A percentile compares a stretch with the other conserved stretches of the same genome.
These are phyloP conservation scores for Mechanitis mazaeus DNA, from an alignment of 2,888 invertebrate genomes.

Conservation along the genomic window DNA sequence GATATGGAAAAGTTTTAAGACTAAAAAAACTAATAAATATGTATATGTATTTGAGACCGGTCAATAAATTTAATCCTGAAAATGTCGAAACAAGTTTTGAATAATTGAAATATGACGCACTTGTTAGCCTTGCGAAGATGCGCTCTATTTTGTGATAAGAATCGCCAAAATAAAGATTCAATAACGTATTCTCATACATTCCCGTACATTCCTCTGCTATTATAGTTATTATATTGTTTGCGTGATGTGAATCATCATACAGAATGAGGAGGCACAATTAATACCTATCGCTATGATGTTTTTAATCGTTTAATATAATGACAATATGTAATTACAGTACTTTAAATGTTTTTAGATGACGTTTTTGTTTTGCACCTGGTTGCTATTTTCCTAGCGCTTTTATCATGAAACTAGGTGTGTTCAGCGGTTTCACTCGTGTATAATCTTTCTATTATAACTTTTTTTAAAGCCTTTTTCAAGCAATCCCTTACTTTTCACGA, in stretches of 20 bases:
- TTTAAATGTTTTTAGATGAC: not conserved
- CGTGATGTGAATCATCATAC: constrained; percentile 1
- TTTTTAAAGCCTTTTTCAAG: too few relatives aligned
- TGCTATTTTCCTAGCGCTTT: not conserved
- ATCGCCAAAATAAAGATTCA: constrained; percentile 10
- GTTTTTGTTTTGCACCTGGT: not conserved
- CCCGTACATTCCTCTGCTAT: not conserved
- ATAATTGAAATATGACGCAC: constrained; percentile 67
- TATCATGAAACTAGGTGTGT: too few relatives aligned
- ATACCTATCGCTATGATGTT: not conserved
- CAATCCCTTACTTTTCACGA: too few relatives aligned
- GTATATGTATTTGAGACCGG: constrained; percentile 39
- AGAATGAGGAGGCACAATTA: not conserved
- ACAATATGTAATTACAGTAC: not conserved
- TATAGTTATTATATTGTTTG: not conserved
- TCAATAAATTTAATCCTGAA: constrained; percentile 51
- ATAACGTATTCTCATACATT: not conserved
- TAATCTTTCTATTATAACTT: too few relatives aligned
- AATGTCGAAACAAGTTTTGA: constrained; percentile 60
- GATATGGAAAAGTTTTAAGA: constrained; percentile 28
- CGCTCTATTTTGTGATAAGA: constrained; percentile 58
- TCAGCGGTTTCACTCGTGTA: too few relatives aligned
- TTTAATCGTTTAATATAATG: not conserved
- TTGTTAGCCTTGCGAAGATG: constrained; percentile 59
- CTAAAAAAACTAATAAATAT: constrained; percentile 56